Conservation (phyloP, 2,797 vertebrate species). For the Betta splendens region DNA sequence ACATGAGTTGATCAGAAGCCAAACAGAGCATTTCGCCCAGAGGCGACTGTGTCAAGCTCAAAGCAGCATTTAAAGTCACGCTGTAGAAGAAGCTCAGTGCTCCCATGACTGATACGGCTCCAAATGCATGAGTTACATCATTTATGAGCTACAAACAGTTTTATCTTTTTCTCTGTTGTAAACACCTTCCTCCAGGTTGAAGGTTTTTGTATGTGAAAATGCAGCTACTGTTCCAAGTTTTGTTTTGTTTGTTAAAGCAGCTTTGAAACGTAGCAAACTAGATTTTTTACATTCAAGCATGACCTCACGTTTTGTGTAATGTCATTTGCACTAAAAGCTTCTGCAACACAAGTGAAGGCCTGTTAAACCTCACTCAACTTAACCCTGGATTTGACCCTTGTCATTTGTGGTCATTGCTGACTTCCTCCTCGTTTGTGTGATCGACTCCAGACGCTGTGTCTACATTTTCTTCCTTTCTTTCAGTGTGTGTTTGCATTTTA, state of each 20-base stretch:
- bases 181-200: no score
- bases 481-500: no score
- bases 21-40: conserved; percentile 44
- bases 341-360: not conserved
- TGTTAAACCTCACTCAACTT: conserved; percentile 4
- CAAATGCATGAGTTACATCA: no score
- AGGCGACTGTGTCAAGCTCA: no score
- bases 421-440: conserved; percentile 17
- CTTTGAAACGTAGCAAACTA: conserved; percentile 7
- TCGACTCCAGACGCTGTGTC: not conserved
- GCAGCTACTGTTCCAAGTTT: no score
- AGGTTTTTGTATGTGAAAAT: no score
- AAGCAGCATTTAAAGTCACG: no score
- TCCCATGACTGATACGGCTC: no score
- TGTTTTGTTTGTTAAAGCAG: not conserved
- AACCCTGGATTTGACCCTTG: conserved; percentile 15
- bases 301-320: conserved; percentile 23
- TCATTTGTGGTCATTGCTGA: conserved; percentile 10
- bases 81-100: no score
- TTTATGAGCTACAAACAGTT: no score
- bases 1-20: conserved; percentile 47
- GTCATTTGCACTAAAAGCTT: conserved; percentile 13
- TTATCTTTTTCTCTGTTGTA: no score
- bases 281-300: conserved; percentile 9
- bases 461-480: not conserved